phyloP scores from a whole-genome alignment of 2,888 invertebrate species.

The Colostygia pectinataria region DNA sequence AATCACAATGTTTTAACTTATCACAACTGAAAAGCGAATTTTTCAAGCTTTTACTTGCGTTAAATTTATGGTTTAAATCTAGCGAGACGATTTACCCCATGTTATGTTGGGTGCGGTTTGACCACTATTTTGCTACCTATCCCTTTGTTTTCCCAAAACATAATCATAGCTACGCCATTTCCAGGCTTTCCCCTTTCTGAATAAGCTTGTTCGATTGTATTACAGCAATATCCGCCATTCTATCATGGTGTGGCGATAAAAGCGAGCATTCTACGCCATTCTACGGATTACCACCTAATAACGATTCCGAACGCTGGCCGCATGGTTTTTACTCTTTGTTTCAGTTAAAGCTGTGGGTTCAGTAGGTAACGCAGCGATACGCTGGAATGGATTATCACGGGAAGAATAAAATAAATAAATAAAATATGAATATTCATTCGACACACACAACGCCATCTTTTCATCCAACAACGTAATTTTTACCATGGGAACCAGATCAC shows the following conservation, averaged over 20 bases:
- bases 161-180: conserved; percentile 1
- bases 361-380: background rate
- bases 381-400: too few relatives aligned
- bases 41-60: too few relatives aligned
- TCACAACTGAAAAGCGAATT: too few relatives aligned
- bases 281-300: conserved; percentile 15
- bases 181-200: background rate
- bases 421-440: too few relatives aligned
- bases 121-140: background rate
- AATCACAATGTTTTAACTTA: too few relatives aligned
- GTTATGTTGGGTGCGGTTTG: too few relatives aligned
- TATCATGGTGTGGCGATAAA: conserved; percentile 14
- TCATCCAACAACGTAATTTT: too few relatives aligned
- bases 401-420: too few relatives aligned
- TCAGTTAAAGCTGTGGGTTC: background rate
- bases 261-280: conserved; percentile 5
- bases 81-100: too few relatives aligned
- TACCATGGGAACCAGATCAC: too few relatives aligned
- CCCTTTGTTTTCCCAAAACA: background rate
- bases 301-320: conserved; percentile 8
- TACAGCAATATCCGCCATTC: conserved; percentile 6
- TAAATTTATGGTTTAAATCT: too few relatives aligned
- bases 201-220: conserved; percentile 2
- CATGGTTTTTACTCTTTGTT: conserved; percentile 18
- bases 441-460: too few relatives aligned